Evolutionary conservation across 2,113 vertebrate species (phyloP).

Genomic region (Micronycteris hirsuta): DNA sequence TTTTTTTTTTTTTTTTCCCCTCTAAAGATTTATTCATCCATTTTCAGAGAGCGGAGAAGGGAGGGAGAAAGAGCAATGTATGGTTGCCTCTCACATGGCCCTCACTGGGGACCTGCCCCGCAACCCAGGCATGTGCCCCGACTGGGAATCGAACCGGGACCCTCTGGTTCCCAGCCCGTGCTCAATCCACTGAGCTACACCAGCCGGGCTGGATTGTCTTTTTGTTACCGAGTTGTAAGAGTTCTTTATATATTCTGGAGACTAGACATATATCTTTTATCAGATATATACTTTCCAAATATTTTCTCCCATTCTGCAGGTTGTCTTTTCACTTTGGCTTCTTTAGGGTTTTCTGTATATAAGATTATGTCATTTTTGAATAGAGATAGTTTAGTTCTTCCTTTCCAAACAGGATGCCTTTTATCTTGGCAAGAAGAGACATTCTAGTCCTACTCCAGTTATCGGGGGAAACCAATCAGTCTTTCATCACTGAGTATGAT

Average conservation of each 20-base stretch:
- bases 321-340: background rate
- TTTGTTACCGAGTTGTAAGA: background rate
- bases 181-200: too few relatives aligned
- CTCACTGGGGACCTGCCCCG: too few relatives aligned
- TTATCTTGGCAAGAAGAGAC: conserved; percentile 26
- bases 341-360: background rate
- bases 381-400: background rate
- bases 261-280: background rate
- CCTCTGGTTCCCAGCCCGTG: too few relatives aligned
- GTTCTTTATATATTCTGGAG: background rate
- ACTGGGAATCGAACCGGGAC: too few relatives aligned
- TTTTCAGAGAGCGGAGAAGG: too few relatives aligned
- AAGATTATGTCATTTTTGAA: background rate
- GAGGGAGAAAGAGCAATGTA: too few relatives aligned
- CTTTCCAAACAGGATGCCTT: background rate
- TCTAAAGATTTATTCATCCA: too few relatives aligned
- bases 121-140: too few relatives aligned
- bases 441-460: background rate
- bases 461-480: background rate
- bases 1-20: too few relatives aligned
- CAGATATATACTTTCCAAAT: background rate
- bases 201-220: background rate
- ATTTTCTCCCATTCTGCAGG: background rate
- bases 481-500: background rate
- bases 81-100: too few relatives aligned